Evolutionary conservation across 2,797 vertebrate species (phyloP).

Genomic region (Acrossocheilus wenchowensis): DNA sequence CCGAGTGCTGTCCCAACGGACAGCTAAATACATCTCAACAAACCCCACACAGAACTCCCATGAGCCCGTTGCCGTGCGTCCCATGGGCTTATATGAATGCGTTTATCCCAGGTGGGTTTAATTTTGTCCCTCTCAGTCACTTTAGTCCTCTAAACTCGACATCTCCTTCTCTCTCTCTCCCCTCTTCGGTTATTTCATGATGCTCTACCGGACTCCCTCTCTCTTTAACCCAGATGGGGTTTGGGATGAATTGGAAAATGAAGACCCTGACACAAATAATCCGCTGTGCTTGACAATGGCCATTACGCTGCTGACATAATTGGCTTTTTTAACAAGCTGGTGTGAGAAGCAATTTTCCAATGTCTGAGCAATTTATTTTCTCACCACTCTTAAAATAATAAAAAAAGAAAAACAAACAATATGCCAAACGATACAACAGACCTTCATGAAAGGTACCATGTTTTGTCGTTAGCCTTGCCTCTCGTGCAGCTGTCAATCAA

Average conservation of each 20-base stretch:
- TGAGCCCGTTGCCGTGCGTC: not conserved
- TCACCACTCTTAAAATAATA: slow-evolving; percentile 77
- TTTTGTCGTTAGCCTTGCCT: slow-evolving; percentile 67
- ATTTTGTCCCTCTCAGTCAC: slow-evolving; percentile 13
- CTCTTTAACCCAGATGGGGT: slow-evolving; percentile 66
- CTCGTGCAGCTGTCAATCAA: slow-evolving; percentile 72
- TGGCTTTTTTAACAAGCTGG: slow-evolving; percentile 81
- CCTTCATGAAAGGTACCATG: slow-evolving; percentile 73
- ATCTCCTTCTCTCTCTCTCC: slow-evolving; percentile 5
- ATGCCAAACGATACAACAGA: slow-evolving; percentile 61
- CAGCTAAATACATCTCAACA: slow-evolving; percentile 22
- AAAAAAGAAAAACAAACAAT: slow-evolving; percentile 63
- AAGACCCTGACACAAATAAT: slow-evolving; percentile 82
- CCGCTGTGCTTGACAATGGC: slow-evolving; percentile 77
- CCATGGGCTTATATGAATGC: not conserved
- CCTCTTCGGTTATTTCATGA: not conserved
- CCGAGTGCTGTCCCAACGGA: not conserved
- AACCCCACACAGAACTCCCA: slow-evolving; percentile 21
- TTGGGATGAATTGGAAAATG: slow-evolving; percentile 81
- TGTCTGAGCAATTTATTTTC: slow-evolving; percentile 74
- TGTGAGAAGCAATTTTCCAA: slow-evolving; percentile 63
- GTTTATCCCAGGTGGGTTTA: slow-evolving; percentile 1
- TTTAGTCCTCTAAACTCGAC: slow-evolving; percentile 10
- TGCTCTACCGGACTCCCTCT: slow-evolving; percentile 16
- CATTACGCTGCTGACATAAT: slow-evolving; percentile 79